phyloP scores from a whole-genome alignment of 2,797 vertebrate species.

The Melanotaenia trifasciata region DNA sequence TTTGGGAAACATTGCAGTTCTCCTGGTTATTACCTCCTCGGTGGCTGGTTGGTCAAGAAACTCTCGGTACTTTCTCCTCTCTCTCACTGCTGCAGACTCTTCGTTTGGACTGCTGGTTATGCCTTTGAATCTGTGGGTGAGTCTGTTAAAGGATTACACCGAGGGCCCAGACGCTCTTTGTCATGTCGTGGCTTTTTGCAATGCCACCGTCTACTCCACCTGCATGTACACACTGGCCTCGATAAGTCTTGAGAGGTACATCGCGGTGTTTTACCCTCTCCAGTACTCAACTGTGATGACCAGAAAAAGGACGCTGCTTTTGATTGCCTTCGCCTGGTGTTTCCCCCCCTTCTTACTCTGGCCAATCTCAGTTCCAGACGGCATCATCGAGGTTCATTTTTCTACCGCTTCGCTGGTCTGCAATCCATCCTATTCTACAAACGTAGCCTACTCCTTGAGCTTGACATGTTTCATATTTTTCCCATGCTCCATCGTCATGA shows the following conservation, averaged over 20 bases:
- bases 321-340: slow-evolving; percentile 86
- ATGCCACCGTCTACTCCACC: slow-evolving; percentile 85
- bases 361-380: slow-evolving; percentile 83
- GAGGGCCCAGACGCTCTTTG: slow-evolving; percentile 81
- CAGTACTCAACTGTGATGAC: slow-evolving; percentile 84
- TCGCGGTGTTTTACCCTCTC: slow-evolving; percentile 87
- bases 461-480: slow-evolving; percentile 87
- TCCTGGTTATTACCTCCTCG: slow-evolving; percentile 85
- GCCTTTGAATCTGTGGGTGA: slow-evolving; percentile 87
- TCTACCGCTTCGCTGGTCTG: slow-evolving; percentile 88
- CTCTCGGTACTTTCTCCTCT: slow-evolving; percentile 86
- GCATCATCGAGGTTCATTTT: slow-evolving; percentile 86
- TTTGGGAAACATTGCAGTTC: slow-evolving; percentile 85
- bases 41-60: slow-evolving; percentile 88
- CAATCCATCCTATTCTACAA: slow-evolving; percentile 87
- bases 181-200: slow-evolving; percentile 86
- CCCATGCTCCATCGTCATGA: slow-evolving; percentile 87
- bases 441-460: slow-evolving; percentile 82
- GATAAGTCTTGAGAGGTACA: slow-evolving; percentile 86
- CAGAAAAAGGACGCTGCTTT: slow-evolving; percentile 71
- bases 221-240: slow-evolving; percentile 87
- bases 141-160: slow-evolving; percentile 80
- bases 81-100: slow-evolving; percentile 85
- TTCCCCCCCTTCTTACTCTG: slow-evolving; percentile 82
- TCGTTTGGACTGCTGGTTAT: slow-evolving; percentile 87